A percentile compares a stretch with the other conserved stretches of the same genome.
These are phyloP conservation scores for Chitala chitala DNA, from an alignment of 2,113 vertebrate genomes.

Conservation along the genomic window DNA sequence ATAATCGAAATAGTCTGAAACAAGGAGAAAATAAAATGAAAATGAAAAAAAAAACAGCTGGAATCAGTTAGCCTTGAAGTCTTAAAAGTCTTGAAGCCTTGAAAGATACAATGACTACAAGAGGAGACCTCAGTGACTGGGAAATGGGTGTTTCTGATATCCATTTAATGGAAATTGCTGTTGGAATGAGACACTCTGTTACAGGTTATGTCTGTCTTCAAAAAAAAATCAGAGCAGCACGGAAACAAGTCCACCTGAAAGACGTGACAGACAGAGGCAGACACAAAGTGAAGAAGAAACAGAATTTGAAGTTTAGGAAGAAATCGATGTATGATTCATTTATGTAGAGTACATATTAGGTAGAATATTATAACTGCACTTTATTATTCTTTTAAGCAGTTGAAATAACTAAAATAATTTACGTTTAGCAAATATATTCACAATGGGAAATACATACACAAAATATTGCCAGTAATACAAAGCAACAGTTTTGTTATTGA, in stretches of 20 bases:
- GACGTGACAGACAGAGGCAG: background rate
- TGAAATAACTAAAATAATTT: background rate
- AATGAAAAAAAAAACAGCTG: background rate
- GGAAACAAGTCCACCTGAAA: background rate
- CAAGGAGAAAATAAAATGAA: background rate
- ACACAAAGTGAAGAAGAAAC: background rate
- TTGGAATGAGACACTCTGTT: background rate
- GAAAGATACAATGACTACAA: background rate
- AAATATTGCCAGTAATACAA: background rate
- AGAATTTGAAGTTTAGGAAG: background rate
- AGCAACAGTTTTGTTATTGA: background rate
- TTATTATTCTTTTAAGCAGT: no score
- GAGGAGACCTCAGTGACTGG: background rate
- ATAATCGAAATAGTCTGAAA: background rate
- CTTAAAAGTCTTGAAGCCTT: background rate
- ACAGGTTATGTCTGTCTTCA: background rate
- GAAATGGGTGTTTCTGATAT: no score
- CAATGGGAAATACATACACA: background rate
- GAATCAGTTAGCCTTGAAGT: background rate
- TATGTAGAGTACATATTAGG: no score
- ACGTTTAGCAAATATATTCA: background rate
- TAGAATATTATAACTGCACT: no score
- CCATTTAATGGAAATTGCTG: no score
- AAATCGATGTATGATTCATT: no score
- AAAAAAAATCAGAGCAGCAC: background rate